These are phyloP conservation scores for Ranitomeya variabilis DNA, from an alignment of 2,113 vertebrate genomes.

Conservation along the genomic window DNA sequence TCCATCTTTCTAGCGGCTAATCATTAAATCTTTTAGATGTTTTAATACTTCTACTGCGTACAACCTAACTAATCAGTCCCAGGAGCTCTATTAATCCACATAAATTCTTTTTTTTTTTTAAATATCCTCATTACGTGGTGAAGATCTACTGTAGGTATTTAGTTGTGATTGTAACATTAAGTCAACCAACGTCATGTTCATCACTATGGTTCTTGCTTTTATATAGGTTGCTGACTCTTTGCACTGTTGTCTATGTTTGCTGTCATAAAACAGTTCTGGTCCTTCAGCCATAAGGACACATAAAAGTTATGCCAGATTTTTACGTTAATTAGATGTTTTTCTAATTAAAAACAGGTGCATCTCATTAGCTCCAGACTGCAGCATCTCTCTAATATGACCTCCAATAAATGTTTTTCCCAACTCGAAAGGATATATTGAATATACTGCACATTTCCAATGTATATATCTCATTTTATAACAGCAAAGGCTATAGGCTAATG, in stretches of 20 bases:
- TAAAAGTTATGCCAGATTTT: conserved; percentile 10
- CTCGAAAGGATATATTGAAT: background rate
- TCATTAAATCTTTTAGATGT: background rate
- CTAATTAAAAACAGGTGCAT: conserved; percentile 33
- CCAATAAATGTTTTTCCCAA: background rate
- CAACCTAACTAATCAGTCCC: background rate
- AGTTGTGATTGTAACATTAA: background rate
- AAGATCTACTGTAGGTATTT: background rate
- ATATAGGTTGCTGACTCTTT: background rate
- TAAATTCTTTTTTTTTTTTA: background rate
- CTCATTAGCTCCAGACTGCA: conserved; percentile 25
- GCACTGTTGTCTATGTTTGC: conserved; percentile 8
- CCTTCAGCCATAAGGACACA: conserved; percentile 22
- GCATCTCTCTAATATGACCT: background rate
- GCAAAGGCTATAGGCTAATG: too few species aligned
- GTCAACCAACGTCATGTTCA: background rate
- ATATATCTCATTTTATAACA: background rate
- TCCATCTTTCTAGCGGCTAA: background rate
- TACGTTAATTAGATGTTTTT: conserved; percentile 39
- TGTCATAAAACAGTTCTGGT: conserved; percentile 8
- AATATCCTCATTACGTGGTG: background rate
- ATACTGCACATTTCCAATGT: background rate
- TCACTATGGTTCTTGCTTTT: background rate
- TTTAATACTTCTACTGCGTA: background rate
- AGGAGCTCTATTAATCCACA: background rate